Evolutionary conservation across 1,140 invertebrate genomes (phyloP), one percentile per base, ranked within the genome.

Genomic region (Trachymyrmex septentrionalis): DNA sequence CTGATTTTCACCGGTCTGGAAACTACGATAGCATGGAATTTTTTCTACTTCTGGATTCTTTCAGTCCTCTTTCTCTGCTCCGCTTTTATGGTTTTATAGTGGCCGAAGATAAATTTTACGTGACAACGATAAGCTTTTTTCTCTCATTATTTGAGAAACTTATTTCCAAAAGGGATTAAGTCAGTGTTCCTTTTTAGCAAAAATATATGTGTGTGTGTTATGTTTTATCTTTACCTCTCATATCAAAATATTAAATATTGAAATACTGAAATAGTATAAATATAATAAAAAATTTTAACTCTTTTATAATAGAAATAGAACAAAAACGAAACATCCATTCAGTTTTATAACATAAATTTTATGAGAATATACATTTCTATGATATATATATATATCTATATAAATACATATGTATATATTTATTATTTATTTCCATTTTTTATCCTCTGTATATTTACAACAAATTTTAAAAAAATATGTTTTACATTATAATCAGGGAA

Each of bases 11-110:
- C 55, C 57, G 57, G 55, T 24, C 30, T 76, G 81, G 81, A 85
- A 85, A 85, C 55, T 63, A 73, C 44, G 81, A 85, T 76, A 85
- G 69, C 55, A 63, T 24, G 21, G 19, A 76, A 78, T 76, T 85
- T 85, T 85, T 85, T 75, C 53, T 44, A 57, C 19, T 61, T 76
- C n/a, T 53, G 27, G 19, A 63, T 85, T 50, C 24, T 59, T 63
- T 27, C 34, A 50, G 19, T 34, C 48, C 27, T 64, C 5, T 30
- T 78, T 78, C 44, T 50, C 27, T 50, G 12, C 6, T 30, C 21
- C 7, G 59, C 21, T 48, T 78, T 78, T 50, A 66, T 64, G 19
- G 44, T 50, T 78, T 78, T 24, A 61, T 12, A 76, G 55, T 61
- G 16, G 14, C n/a, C 38, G 30, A 21, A 24, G 14, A 76, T 76